These are phyloP conservation scores for Helostoma temminkii DNA, from an alignment of 2,797 vertebrate genomes.

Conservation along the genomic window DNA sequence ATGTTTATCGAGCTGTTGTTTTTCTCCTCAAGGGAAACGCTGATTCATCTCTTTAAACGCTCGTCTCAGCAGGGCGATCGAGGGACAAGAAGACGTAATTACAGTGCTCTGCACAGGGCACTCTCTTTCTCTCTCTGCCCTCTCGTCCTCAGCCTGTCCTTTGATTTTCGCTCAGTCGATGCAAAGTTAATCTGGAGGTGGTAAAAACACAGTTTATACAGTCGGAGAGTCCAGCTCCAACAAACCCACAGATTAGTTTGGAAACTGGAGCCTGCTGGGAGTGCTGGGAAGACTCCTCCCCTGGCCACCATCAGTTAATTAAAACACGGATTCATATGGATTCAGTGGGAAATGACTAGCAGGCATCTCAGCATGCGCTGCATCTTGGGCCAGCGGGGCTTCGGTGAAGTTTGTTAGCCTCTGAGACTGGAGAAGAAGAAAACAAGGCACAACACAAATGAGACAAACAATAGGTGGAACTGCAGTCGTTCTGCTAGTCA, in stretches of 20 bases:
- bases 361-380: slow-evolving; percentile 27
- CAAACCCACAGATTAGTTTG: slow-evolving; percentile 29
- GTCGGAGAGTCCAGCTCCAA: slow-evolving; percentile 16
- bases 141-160: slow-evolving; percentile 26
- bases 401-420: background rate
- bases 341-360: slow-evolving; percentile 10
- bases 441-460: background rate
- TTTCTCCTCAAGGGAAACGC: slow-evolving; percentile 60
- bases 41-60: slow-evolving; percentile 70
- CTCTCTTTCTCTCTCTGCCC: slow-evolving; percentile 10
- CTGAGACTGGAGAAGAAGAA: background rate
- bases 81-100: slow-evolving; percentile 70
- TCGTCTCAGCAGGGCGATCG: slow-evolving; percentile 59
- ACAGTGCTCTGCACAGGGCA: slow-evolving; percentile 31
- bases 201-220: slow-evolving; percentile 21
- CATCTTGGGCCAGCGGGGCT: background rate
- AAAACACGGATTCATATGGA: slow-evolving; percentile 17
- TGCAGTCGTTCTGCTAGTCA: background rate
- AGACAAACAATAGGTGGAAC: background rate
- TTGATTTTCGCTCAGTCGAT: slow-evolving; percentile 11
- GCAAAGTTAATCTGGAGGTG: slow-evolving; percentile 42
- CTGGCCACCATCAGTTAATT: slow-evolving; percentile 12
- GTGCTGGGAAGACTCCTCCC: background rate
- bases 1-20: slow-evolving; percentile 68
- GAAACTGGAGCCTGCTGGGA: slow-evolving; percentile 23